phyloP scores from a whole-genome alignment of 2,797 vertebrate species.

The Hylomyscus alleni region DNA sequence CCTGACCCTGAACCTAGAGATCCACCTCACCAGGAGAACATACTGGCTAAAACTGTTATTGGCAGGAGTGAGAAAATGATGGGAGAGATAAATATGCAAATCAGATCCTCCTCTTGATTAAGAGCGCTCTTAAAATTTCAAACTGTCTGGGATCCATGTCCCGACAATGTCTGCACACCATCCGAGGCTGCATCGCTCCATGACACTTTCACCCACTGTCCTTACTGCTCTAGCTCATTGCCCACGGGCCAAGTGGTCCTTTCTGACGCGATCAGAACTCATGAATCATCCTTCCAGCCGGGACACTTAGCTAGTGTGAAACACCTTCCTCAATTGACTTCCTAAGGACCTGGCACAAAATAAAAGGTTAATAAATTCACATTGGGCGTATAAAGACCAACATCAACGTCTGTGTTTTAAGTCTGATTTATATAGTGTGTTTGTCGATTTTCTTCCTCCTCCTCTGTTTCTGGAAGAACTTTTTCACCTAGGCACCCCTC shows the following conservation, averaged over 20 bases:
- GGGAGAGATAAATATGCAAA: neutral
- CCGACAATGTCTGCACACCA: fast-evolving
- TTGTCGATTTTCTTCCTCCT: neutral
- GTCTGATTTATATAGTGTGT: neutral
- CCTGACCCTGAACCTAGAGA: neutral
- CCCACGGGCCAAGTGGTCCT: fast-evolving
- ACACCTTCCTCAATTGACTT: neutral
- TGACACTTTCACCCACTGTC: neutral
- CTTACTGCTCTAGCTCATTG: neutral
- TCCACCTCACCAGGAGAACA: neutral
- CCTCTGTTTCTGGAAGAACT: neutral
- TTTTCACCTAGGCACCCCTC: neutral
- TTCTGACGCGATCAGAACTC: neutral
- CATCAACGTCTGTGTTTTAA: neutral
- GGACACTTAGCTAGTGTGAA: neutral
- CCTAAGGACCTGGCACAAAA: neutral
- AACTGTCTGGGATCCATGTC: neutral
- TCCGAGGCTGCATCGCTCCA: fast-evolving
- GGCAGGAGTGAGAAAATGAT: neutral
- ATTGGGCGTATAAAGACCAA: neutral
- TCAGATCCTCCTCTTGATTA: neutral
- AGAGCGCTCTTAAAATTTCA: neutral
- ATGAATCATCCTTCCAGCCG: neutral
- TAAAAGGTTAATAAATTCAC: neutral
- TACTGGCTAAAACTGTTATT: neutral